A percentile compares a stretch with the other conserved stretches of the same genome.
phyloP scores from a whole-genome alignment of 1,140 invertebrate species.

The Sesamia nonagrioides region DNA sequence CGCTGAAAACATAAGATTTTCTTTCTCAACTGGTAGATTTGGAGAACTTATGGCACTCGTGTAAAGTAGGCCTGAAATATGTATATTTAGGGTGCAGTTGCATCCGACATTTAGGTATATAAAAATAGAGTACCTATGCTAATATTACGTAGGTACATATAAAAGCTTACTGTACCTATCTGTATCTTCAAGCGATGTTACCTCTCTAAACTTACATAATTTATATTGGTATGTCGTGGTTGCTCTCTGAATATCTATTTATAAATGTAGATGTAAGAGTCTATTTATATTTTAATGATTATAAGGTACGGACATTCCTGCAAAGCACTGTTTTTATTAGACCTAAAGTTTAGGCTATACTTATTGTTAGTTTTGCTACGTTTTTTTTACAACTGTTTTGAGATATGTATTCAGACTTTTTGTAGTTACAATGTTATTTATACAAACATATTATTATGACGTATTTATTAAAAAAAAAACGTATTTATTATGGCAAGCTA shows the following conservation, averaged over 20 bases:
- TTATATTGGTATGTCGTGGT: slow-evolving; percentile 5
- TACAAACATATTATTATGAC: slow-evolving; percentile 6
- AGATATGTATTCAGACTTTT: slow-evolving; percentile 19
- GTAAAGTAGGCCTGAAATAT: not conserved
- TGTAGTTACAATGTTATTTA: slow-evolving; percentile 26
- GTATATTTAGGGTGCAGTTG: not conserved
- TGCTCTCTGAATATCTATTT: slow-evolving; percentile 41
- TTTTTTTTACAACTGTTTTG: slow-evolving; percentile 37
- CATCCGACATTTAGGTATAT: not conserved
- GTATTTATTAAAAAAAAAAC: not conserved
- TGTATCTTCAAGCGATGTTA: not conserved
- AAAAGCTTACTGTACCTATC: not conserved
- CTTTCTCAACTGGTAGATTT: not conserved
- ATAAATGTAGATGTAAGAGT: slow-evolving; percentile 24
- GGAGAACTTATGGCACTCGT: not conserved
- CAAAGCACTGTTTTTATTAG: slow-evolving; percentile 39
- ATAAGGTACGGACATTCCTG: slow-evolving; percentile 46
- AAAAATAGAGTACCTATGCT: not conserved
- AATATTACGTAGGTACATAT: not conserved
- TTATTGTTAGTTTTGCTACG: slow-evolving; percentile 43
- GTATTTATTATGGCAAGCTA: not conserved
- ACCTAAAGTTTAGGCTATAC: slow-evolving; percentile 32
- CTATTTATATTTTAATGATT: slow-evolving; percentile 39
- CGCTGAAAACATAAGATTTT: not conserved
- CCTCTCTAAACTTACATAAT: not conserved